Evolutionary conservation across 2,113 vertebrate species (phyloP), one percentile per base, ranked within the genome.

Genomic region (Upupa epops): DNA sequence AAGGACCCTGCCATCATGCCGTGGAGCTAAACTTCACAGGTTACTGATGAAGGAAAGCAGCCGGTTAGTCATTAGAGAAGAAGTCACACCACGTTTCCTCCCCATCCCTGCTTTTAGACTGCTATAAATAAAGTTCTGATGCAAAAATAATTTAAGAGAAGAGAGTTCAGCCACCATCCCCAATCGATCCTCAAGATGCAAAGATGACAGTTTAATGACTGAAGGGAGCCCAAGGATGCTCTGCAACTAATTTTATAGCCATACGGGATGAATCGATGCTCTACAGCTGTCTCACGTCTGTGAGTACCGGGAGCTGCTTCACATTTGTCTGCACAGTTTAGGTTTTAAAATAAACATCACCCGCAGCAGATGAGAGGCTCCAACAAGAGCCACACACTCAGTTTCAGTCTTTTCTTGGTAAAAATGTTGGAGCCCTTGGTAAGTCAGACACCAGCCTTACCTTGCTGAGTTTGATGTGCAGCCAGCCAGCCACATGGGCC

Each of bases 81-180:
- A 72, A 84, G 55, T 66, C 9, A 58, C 45, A 71, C 40, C 7
- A 3, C 1, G 2, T 85, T 94, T 69, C 59, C 42, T 48, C 49
- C 37, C 22, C 32, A 48, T 32, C 10, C 73, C 32, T 18, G 10
- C 12, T 56, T 92, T 91, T 65, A 72, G 29, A 82, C 31, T 49
- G 7, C 59, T 72, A 36, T 72, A 85, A 82, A 86, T 92, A 88
- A 54, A 68, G 51, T 58, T 58, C 40, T 69, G 48, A 55, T 76
- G 32, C 74, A 86, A 91, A 88, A 66, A 86, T 64, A 79, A 52
- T 59, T 65, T 87, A 75, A 25, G 52, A 69, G 45, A 45, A 52
- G 12, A 71, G 49, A 51, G 37, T 54, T 88, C 68, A 76, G 17
- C 56, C 55, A 58, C 34, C 17, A 19, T 64, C 16, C 19, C 72